A percentile compares a stretch with the other conserved stretches of the same genome.
Conservation (phyloP, 2,113 vertebrate genomes). For the Pelobates fuscus region DNA sequence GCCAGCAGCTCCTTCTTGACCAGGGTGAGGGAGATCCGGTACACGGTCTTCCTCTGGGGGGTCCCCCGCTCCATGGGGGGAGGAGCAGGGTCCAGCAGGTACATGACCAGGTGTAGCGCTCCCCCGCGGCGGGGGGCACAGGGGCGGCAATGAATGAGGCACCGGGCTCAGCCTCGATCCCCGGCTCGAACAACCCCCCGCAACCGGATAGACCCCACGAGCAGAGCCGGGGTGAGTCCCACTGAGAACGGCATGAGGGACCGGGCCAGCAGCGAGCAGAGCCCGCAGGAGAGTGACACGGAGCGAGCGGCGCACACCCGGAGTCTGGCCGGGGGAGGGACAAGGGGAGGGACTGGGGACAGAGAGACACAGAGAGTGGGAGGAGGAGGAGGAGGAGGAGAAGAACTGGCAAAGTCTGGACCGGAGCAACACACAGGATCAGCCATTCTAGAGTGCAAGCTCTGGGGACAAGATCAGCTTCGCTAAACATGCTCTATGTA, state of each 20-base stretch:
- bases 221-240: not conserved
- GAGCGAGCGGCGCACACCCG: not conserved
- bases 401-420: not conserved
- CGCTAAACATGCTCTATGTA: too few species aligned
- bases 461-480: not conserved
- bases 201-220: slow-evolving; percentile 9
- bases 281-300: not conserved
- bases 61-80: slow-evolving; percentile 79
- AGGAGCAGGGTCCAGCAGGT: slow-evolving; percentile 75
- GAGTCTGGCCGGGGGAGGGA: slow-evolving; percentile 3
- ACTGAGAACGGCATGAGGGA: slow-evolving; percentile 43
- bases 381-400: not conserved
- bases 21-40: slow-evolving; percentile 91
- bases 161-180: slow-evolving; percentile 14
- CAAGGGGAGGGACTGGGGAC: not conserved
- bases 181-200: slow-evolving; percentile 18
- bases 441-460: not conserved
- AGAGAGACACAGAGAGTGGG: not conserved
- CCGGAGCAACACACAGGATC: not conserved
- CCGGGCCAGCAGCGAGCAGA: slow-evolving; percentile 14
- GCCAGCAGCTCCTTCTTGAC: slow-evolving; percentile 85
- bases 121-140: slow-evolving; percentile 4
- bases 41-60: slow-evolving; percentile 82
- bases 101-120: slow-evolving; percentile 67
- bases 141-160: not conserved